phyloP scores from a whole-genome alignment of 2,888 invertebrate species.

The Enchytraeus crypticus region DNA sequence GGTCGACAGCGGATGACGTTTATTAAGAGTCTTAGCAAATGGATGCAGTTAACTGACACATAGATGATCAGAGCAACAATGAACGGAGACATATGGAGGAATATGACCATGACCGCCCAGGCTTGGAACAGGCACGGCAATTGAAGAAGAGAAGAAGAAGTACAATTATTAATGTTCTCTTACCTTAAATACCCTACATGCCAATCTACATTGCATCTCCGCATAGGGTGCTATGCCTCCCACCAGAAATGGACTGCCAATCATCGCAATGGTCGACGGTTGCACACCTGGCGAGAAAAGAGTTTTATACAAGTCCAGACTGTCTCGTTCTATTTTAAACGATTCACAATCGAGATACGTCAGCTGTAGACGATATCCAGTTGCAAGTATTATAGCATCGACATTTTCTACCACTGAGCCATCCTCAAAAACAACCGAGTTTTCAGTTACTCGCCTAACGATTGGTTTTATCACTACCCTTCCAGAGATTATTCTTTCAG shows the following conservation, averaged over 20 bases:
- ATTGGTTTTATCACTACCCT: constrained; percentile 41
- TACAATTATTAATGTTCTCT: too few species aligned
- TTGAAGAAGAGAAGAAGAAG: too few species aligned
- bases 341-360: constrained; percentile 45
- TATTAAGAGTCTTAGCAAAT: too few species aligned
- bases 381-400: constrained; percentile 44
- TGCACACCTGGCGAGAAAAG: constrained; percentile 45
- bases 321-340: constrained; percentile 33
- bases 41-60: too few species aligned
- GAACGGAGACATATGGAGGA: too few species aligned
- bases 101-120: too few species aligned
- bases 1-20: too few species aligned
- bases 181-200: constrained; percentile 43
- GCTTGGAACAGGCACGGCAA: too few species aligned
- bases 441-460: constrained; percentile 33
- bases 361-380: constrained; percentile 48
- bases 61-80: too few species aligned
- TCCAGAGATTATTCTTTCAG: too few species aligned
- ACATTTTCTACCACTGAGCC: constrained; percentile 39
- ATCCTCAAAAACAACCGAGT: constrained; percentile 41
- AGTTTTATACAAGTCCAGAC: constrained; percentile 46
- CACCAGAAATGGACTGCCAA: too few species aligned
- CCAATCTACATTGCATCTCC: constrained; percentile 51
- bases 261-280: constrained; percentile 46
- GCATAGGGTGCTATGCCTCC: constrained; percentile 51